Base-by-base conservation (phyloP, 2,113 vertebrate species). In the Anthoscopus minutus region DNA sequence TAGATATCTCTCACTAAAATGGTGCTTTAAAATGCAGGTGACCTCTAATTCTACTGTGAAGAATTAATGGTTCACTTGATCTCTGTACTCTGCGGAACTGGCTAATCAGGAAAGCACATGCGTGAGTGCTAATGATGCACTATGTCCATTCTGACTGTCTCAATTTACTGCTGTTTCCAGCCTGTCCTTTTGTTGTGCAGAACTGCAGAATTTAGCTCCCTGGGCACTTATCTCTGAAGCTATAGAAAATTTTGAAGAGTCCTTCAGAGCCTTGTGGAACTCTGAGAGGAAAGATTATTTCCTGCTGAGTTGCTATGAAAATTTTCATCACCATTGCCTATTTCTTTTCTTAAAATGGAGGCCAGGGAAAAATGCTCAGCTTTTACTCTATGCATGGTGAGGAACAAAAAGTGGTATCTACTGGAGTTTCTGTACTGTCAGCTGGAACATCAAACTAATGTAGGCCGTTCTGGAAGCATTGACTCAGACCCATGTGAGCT, bases 41-140 rank as follows among this genome's bases (percentile, higher is more conserved):
- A 88, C 60, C 74, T 93, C 93, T 93, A 89, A 90, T 87, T 82
- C 79, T 78, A 10, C 67, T 42, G 62, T 60, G 67, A 71, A 64
- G 79, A 83, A 90, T 95, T 88, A 94, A 83, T 78, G 71, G 83
- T 81, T 89, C 92, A 81, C 87, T 95, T 93, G 88, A 83, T 88
- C 62, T 81, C 61, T 71, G 37, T 62, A 15, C 61, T 62, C 56
- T 30, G 56, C 79, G 83, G 82, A 81, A 84, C 0, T 86, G 92
- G 50, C 35, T 90, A 88, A 81, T 81, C 57, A 88, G 80, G 38
- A 73, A 81, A 94, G 60, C 1, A 2, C 3, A 1, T 83, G 54
- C 0, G 1, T 56, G 82, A 92, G 67, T 64, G 22, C 60, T 90
- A 80, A 88, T 56, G 88, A 50, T 80, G 14, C 37, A 80, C 66